Conservation (phyloP, 2,113 vertebrate genomes). For the Phylloscopus trochilus region DNA sequence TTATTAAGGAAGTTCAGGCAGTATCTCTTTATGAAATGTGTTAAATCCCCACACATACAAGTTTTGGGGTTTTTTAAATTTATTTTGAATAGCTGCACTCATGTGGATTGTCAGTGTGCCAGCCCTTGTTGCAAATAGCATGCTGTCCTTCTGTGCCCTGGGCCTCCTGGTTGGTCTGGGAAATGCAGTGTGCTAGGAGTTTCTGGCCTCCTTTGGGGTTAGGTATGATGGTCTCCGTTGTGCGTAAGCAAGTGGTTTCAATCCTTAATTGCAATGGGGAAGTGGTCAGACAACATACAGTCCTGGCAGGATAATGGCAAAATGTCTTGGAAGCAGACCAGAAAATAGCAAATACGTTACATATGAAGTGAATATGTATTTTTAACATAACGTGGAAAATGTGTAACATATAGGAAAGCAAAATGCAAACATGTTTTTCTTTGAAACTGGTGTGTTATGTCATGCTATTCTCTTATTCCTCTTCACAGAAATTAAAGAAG, state of each 20-base stretch:
- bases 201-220: slow-evolving; percentile 80
- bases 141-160: slow-evolving; percentile 50
- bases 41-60: not conserved
- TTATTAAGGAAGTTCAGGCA: not conserved
- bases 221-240: slow-evolving; percentile 76
- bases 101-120: slow-evolving; percentile 32
- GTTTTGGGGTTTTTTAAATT: not conserved
- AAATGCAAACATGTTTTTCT: not conserved
- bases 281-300: slow-evolving; percentile 79
- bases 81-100: slow-evolving; percentile 16
- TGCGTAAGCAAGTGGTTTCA: slow-evolving; percentile 83
- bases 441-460: not conserved
- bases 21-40: not conserved
- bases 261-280: slow-evolving; percentile 80
- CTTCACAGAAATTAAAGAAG: slow-evolving; percentile 48
- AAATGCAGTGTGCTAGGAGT: slow-evolving; percentile 72
- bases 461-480: not conserved
- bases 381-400: slow-evolving; percentile 27
- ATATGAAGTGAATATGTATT: slow-evolving; percentile 56
- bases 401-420: not conserved
- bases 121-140: slow-evolving; percentile 36
- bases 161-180: slow-evolving; percentile 62
- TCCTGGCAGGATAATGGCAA: slow-evolving; percentile 71
- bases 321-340: slow-evolving; percentile 71
- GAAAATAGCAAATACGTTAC: slow-evolving; percentile 61